Evolutionary conservation across 1,140 invertebrate species (phyloP).

Genomic region (Procambarus clarkii): DNA sequence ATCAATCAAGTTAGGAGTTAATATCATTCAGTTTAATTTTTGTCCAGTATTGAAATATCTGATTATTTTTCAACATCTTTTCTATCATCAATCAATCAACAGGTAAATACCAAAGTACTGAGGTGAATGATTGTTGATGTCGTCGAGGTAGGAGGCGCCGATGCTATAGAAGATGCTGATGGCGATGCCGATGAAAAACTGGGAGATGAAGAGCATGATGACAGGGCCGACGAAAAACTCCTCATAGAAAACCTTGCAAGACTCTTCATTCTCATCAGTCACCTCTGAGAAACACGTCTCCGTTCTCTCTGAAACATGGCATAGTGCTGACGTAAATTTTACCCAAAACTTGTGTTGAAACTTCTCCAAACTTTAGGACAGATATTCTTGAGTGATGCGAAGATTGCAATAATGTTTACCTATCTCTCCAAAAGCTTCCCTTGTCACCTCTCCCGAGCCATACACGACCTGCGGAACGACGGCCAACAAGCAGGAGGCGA

Average conservation of each 20-base stretch:
- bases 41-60: too few species aligned
- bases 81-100: too few species aligned
- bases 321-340: too few species aligned
- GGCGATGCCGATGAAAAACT: conserved; percentile 83
- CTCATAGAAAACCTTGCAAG: neutral
- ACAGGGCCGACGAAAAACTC: conserved; percentile 74
- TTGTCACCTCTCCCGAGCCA: too few species aligned
- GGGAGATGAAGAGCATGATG: conserved; percentile 81
- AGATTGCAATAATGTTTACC: too few species aligned
- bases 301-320: conserved; percentile 15
- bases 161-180: conserved; percentile 82
- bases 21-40: too few species aligned
- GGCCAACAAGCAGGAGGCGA: conserved; percentile 80
- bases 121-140: conserved; percentile 83
- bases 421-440: too few species aligned
- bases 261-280: neutral
- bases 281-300: conserved; percentile 32
- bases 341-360: too few species aligned
- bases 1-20: too few species aligned
- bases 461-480: conserved; percentile 82
- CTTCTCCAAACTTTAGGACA: too few species aligned
- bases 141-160: conserved; percentile 83
- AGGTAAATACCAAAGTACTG: conserved; percentile 73
- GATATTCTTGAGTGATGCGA: too few species aligned
- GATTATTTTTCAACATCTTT: too few species aligned